phyloP scores from a whole-genome alignment of 2,113 vertebrate species.

The Motacilla alba region DNA sequence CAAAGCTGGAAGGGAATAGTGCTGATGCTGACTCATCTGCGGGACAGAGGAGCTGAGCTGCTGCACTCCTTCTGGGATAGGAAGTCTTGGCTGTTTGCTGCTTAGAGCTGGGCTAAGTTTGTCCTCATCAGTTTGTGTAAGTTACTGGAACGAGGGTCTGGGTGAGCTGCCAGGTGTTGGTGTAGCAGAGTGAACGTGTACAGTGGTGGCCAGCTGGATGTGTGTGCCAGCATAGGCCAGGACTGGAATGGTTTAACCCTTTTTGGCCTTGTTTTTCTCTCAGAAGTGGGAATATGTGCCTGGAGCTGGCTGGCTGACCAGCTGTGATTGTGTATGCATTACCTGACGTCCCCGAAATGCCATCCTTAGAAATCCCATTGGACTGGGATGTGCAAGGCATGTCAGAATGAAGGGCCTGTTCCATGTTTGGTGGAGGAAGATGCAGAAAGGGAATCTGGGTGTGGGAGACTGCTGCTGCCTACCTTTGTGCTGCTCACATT shows the following conservation, averaged over 20 bases:
- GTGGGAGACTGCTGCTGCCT: neutral
- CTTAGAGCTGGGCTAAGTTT: neutral
- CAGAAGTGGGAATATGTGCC: rapidly evolving
- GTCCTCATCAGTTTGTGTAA: rapidly evolving
- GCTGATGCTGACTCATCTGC: neutral
- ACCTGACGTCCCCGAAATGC: neutral
- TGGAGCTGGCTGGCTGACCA: neutral
- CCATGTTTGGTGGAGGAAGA: neutral
- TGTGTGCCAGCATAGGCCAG: rapidly evolving
- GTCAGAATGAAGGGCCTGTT: neutral
- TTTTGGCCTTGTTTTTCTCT: neutral
- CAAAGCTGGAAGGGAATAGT: rapidly evolving
- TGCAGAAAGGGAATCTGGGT: neutral
- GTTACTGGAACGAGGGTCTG: neutral
- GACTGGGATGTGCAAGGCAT: neutral
- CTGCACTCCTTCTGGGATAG: neutral
- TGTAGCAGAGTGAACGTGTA: rapidly evolving
- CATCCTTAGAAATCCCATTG: neutral
- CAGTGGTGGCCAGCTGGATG: neutral
- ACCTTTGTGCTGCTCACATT: conserved; percentile 16
- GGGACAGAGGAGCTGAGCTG: neutral
- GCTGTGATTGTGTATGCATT: neutral
- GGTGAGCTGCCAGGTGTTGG: neutral
- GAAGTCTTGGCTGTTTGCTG: neutral
- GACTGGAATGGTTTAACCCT: neutral